Evolutionary conservation across 2,797 vertebrate genomes (phyloP).

Genomic region (Poeciliopsis paucimaculata): DNA sequence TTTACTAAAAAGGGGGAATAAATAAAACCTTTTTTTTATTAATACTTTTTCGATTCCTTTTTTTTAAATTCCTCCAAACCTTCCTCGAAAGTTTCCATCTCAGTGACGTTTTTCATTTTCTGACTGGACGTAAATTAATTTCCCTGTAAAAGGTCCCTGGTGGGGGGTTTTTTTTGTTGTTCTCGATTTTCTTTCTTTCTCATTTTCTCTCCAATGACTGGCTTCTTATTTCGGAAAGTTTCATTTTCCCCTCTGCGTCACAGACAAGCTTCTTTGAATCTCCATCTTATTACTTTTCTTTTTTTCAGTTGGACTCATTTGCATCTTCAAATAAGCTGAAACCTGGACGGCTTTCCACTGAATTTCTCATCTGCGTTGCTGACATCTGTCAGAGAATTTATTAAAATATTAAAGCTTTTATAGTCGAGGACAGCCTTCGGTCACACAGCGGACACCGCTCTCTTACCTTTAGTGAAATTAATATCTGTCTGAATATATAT

Average conservation of each 20-base stretch:
- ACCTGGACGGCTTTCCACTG: constrained; percentile 9
- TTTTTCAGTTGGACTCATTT: constrained; percentile 8
- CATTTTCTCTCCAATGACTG: background rate
- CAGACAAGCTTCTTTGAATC: constrained; percentile 12
- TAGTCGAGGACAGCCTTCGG: background rate
- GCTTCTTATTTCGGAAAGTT: constrained; percentile 5
- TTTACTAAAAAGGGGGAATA: background rate
- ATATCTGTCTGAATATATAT: constrained; percentile 9
- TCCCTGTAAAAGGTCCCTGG: background rate
- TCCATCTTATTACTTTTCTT: constrained; percentile 3
- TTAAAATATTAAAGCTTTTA: constrained; percentile 8
- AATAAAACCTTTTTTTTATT: background rate
- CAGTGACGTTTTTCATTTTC: background rate
- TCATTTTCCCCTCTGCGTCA: background rate
- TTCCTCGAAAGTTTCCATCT: background rate
- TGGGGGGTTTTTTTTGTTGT: background rate
- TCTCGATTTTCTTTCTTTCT: constrained; percentile 10
- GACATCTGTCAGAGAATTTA: background rate
- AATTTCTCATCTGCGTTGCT: background rate
- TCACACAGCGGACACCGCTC: background rate
- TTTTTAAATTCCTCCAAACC: constrained; percentile 6
- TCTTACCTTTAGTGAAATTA: constrained; percentile 3
- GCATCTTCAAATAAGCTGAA: constrained; percentile 18
- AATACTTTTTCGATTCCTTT: background rate
- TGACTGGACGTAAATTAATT: background rate